phyloP scores from a whole-genome alignment of 2,888 invertebrate species.

The Monopis laevigella region DNA sequence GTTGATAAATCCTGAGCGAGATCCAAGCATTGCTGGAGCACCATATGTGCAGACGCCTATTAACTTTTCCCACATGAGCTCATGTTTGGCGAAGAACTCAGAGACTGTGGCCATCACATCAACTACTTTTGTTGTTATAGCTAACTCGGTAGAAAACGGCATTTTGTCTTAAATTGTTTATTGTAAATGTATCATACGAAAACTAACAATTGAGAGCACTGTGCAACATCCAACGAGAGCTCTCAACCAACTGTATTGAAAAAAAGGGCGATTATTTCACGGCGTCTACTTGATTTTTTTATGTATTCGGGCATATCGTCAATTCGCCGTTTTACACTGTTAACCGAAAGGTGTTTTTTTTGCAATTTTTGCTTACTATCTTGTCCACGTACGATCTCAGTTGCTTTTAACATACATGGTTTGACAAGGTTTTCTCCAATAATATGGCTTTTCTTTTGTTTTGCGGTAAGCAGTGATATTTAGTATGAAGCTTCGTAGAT shows the following conservation, averaged over 20 bases:
- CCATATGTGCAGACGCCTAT: slow-evolving; percentile 23
- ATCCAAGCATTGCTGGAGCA: slow-evolving; percentile 23
- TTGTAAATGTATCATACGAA: slow-evolving; percentile 22
- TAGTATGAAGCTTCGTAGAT: slow-evolving; percentile 11
- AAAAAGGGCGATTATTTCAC: slow-evolving; percentile 17
- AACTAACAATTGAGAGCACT: slow-evolving; percentile 23
- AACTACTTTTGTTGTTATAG: slow-evolving; percentile 17
- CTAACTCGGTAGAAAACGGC: slow-evolving; percentile 17
- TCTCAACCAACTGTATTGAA: slow-evolving; percentile 22
- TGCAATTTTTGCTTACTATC: slow-evolving; percentile 19
- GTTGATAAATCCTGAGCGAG: slow-evolving; percentile 20
- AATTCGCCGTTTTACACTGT: slow-evolving; percentile 20
- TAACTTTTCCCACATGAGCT: slow-evolving; percentile 21
- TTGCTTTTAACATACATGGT: slow-evolving; percentile 21
- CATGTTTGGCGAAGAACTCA: slow-evolving; percentile 17
- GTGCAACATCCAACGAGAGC: slow-evolving; percentile 21
- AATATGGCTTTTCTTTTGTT: slow-evolving; percentile 19
- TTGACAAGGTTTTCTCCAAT: slow-evolving; percentile 20
- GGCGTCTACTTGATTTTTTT: slow-evolving; percentile 16
- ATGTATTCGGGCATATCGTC: slow-evolving; percentile 20
- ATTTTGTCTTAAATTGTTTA: slow-evolving; percentile 16
- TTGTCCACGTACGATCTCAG: slow-evolving; percentile 18
- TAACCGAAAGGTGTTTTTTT: slow-evolving; percentile 20
- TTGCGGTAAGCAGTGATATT: slow-evolving; percentile 18
- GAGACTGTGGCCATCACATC: slow-evolving; percentile 15